These are phyloP conservation scores for Salvelinus namaycush DNA, from an alignment of 2,113 vertebrate species.

Conservation along the genomic window DNA sequence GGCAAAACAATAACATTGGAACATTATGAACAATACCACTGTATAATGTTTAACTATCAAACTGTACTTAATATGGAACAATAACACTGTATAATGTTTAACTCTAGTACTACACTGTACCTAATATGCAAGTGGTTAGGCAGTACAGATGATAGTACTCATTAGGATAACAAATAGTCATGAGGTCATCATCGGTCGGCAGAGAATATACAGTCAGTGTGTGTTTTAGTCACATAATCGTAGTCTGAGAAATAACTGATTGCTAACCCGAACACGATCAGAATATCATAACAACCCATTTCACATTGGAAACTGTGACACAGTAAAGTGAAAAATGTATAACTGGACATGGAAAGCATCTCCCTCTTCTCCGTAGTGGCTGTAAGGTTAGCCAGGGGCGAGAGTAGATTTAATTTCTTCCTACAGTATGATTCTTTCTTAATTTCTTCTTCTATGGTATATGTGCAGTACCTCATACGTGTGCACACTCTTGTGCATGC, in stretches of 20 bases:
- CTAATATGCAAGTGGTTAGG: background rate
- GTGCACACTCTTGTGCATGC: background rate
- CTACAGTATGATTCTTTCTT: too few relatives aligned
- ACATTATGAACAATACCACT: constrained; percentile 1
- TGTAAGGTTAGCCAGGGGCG: background rate
- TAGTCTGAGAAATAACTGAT: background rate
- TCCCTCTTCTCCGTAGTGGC: background rate
- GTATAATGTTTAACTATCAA: background rate
- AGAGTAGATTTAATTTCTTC: too few relatives aligned
- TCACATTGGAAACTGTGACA: background rate
- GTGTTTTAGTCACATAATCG: background rate
- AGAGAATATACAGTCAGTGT: background rate
- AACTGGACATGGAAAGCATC: constrained; percentile 8
- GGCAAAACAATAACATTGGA: constrained; percentile 7
- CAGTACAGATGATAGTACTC: background rate
- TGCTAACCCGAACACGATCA: constrained; percentile 4
- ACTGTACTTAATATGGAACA: background rate
- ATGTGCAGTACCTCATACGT: background rate
- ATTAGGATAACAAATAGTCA: constrained; percentile 10
- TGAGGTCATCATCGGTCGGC: constrained; percentile 5
- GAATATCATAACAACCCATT: background rate
- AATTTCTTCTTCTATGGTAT: too few relatives aligned
- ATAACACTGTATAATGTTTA: constrained; percentile 7
- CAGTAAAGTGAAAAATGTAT: background rate
- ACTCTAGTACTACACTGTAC: background rate